Conservation (phyloP, 2,888 invertebrate genomes). For the Alviniconcha strummeri region DNA sequence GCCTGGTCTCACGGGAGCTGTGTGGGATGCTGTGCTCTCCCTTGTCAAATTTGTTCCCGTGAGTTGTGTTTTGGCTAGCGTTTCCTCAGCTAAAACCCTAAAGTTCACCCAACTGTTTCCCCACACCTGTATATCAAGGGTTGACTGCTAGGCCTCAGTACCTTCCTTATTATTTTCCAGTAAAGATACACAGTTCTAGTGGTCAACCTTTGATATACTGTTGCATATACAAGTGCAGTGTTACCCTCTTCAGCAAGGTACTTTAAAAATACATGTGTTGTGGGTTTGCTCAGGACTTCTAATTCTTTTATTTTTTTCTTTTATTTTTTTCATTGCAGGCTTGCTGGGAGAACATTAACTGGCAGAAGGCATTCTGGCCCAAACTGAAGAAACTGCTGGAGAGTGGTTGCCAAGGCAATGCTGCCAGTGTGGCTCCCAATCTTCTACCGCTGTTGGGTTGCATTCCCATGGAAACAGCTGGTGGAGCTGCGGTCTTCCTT, state of each 20-base stretch:
- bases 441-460: slow-evolving; percentile 85
- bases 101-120: background rate
- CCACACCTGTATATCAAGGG: too few species aligned
- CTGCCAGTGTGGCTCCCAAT: slow-evolving; percentile 83
- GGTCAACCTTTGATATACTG: too few species aligned
- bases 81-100: background rate
- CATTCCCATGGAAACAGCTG: slow-evolving; percentile 75
- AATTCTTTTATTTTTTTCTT: background rate
- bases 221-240: too few species aligned
- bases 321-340: slow-evolving; percentile 76
- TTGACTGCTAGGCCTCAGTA: too few species aligned
- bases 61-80: slow-evolving; percentile 28
- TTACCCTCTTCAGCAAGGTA: too few species aligned
- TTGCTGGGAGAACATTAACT: slow-evolving; percentile 82
- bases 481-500: slow-evolving; percentile 16
- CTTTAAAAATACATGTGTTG: too few species aligned
- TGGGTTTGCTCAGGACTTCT: too few species aligned
- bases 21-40: slow-evolving; percentile 85
- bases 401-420: slow-evolving; percentile 86
- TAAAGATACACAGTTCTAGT: too few species aligned
- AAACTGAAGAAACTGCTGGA: slow-evolving; percentile 82
- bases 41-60: slow-evolving; percentile 69
- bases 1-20: slow-evolving; percentile 79
- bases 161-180: too few species aligned
- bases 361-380: slow-evolving; percentile 84